Conservation (phyloP, 2,113 vertebrate genomes). For the Datnioides undecimradiatus region DNA sequence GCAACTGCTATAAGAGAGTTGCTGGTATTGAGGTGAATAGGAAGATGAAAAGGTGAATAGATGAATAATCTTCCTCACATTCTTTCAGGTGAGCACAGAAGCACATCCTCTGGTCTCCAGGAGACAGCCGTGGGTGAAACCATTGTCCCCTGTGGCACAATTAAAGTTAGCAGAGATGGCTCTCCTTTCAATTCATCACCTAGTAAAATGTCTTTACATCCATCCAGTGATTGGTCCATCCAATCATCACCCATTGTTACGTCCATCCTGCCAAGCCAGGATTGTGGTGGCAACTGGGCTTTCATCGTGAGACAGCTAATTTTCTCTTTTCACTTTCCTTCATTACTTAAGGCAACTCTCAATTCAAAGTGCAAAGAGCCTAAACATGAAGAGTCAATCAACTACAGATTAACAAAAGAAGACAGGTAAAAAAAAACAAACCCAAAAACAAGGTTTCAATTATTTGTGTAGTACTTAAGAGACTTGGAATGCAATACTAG, state of each 20-base stretch:
- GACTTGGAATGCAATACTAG: not conserved
- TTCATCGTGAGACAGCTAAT: not conserved
- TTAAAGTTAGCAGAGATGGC: conserved; percentile 50
- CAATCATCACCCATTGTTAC: not conserved
- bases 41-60: not conserved
- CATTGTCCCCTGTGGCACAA: conserved; percentile 36
- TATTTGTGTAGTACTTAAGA: not conserved
- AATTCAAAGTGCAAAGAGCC: not conserved
- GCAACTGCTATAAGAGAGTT: not conserved
- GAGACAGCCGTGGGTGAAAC: conserved; percentile 30
- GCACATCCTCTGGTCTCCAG: conserved; percentile 11
- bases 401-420: not conserved
- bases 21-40: too few relatives aligned
- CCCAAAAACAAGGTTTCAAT: too few relatives aligned
- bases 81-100: conserved; percentile 24
- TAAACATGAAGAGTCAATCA: not conserved
- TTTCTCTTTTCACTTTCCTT: not conserved
- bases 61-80: conserved; percentile 11
- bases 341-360: not conserved
- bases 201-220: conserved; percentile 25
- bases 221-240: conserved; percentile 20
- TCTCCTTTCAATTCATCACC: conserved; percentile 13
- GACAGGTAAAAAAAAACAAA: not conserved
- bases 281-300: not conserved
- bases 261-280: not conserved